Base-by-base conservation (phyloP, 2,888 invertebrate genomes). In the Amblyjoppa fuscipennis region DNA sequence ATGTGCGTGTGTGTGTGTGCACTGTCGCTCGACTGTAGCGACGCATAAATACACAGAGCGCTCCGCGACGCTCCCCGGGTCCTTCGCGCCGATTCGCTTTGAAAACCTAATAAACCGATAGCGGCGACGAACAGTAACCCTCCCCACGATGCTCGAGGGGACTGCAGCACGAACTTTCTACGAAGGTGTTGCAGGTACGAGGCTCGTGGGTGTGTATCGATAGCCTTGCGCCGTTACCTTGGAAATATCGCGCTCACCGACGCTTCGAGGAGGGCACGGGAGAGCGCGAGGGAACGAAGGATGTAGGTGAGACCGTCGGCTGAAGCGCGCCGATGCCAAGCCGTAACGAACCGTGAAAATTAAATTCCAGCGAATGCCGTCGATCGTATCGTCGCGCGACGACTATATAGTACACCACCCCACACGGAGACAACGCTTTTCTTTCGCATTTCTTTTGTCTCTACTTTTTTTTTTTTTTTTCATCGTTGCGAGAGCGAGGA, bases 311-410 rank as follows among this genome's bases (percentile, higher is more conserved):
- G 51, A 56, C 61, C 38, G 51, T 73, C 73, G 84, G 20, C 77
- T 83, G 76, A 59, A 59, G 59, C 59, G 59, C 66, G 83, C 66
- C 82, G 83, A 87, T 45, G 45, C 75, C 41, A 16, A 83, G 56
- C 64, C 69, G 81, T 89, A 90, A 87, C 85, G 89, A 89, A 87
- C 83, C 87, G 87, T 87, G 90, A 88, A 89, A 89, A 90, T 88
- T 86, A 89, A 88, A 91, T 90, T 89, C 76, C 86, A 85, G 20
- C 77, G 82, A 70, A 77, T 34, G 56, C 45, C 82, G 66, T 77
- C 64, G 71, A 82, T 77, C 71, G 76, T 71, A 56, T 71, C 70
- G 66, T 64, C 59, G 25, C 81, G 41, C 70, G n/a, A 64, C 64
- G 64, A 61, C 49, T 16, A 56, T 9, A 56, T 64, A 56, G 13